Conservation (phyloP, 2,888 invertebrate species). For the Hypsopygia costalis region DNA sequence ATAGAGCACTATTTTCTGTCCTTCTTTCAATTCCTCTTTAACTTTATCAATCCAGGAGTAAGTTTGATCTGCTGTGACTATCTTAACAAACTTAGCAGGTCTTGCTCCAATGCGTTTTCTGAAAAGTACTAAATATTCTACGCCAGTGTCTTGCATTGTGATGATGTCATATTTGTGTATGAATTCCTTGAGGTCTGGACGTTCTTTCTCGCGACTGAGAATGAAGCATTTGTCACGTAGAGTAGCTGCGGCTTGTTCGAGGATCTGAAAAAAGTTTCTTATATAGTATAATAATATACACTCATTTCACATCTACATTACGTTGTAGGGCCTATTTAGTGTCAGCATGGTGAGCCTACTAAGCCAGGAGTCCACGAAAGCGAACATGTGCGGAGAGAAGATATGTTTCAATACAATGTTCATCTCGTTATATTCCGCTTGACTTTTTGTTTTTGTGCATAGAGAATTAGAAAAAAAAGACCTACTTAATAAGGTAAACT, state of each 20-base stretch:
- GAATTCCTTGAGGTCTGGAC: conserved; percentile 61
- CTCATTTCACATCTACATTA: no score
- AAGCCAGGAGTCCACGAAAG: no score
- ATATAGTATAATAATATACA: neutral
- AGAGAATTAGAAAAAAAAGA: no score
- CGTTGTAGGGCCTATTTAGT: no score
- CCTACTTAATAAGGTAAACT: no score
- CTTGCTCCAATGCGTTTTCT: conserved; percentile 67
- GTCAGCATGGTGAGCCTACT: no score
- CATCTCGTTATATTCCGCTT: no score
- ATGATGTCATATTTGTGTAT: conserved; percentile 71
- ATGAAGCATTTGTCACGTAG: conserved; percentile 82
- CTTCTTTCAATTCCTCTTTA: conserved; percentile 62
- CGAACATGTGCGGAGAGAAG: no score
- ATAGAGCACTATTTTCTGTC: conserved; percentile 82
- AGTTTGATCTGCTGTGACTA: conserved; percentile 51
- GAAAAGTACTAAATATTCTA: conserved; percentile 77
- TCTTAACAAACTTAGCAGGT: conserved; percentile 68
- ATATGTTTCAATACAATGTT: no score
- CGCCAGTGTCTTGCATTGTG: conserved; percentile 64
- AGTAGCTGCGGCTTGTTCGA: conserved; percentile 64
- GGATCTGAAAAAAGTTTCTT: conserved; percentile 37
- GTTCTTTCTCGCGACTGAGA: conserved; percentile 79
- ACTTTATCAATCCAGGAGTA: conserved; percentile 77
- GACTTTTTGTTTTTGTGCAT: no score